Base-by-base conservation (phyloP, 2,797 vertebrate species). In the Pseudotriccus pelzelni region DNA sequence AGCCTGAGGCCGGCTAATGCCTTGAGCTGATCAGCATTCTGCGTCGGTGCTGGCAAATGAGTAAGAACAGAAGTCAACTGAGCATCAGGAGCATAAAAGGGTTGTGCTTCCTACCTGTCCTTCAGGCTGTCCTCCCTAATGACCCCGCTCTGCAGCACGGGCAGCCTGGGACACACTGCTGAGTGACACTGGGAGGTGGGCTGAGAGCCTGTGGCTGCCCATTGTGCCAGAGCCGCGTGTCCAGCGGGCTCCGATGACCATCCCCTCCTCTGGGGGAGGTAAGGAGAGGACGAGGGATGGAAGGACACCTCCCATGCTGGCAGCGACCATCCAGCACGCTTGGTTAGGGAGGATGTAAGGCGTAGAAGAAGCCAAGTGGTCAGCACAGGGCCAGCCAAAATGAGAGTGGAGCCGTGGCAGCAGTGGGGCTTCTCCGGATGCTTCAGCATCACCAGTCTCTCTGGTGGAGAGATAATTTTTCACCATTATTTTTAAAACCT, bases 171-270 rank as follows among this genome's bases (percentile, higher is more conserved):
- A 37, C 24, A 12, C 34, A 12, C 7, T 59, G 34, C 56, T 60
- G 53, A 60, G 36, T 4, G 76, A 20, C 8, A 12, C 3, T 5
- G 23, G 23, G 4, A 18, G 1, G 43, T 6, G 55, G 37, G 43
- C 15, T 12, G 0, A 34, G 52, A 47, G 25, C 59, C 68, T 4
- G 15, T 50, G 49, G 49, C 25, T 50, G 34, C 1, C 11, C n/a
- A 3, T 14, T 14, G 1, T 15, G 14, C 21, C 27, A 11, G 30
- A 69, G 34, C 39, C 2, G 0, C 1, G 4, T 13, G 9, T 30
- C 72, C 80, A 32, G 20, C 0, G n/a, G n/a, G 46, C 34, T 58
- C 22, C 1, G 1, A 12, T 12, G 39, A 23, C 22, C 2, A 2
- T 28, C 36, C 22, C 3, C 30, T 72, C 52, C 47, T 47, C 25